Base-by-base conservation (phyloP, 1,140 invertebrate species). In the Stegodyphus dumicola region DNA sequence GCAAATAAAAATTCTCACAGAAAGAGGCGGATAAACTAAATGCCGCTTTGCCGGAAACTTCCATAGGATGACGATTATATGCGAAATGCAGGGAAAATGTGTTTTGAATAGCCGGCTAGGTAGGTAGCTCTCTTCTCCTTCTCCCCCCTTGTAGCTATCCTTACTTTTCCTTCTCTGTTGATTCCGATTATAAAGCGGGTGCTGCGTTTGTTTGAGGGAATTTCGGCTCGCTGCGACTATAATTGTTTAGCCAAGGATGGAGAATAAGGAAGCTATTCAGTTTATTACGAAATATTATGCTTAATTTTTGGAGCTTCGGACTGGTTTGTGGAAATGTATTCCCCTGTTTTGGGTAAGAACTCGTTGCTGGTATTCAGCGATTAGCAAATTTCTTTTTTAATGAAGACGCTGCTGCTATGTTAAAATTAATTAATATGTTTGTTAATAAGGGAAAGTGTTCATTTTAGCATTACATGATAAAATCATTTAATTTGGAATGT, bases 1-100 rank as follows among this genome's bases (percentile, higher is more conserved):
- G 56, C 53, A 74, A 83, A 83, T 83, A 83, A 83, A 83, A 83
- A 83, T 83, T 49, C 17, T 71, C 69, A n/a, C 9, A n/a, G 33
- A 48, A n/a, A n/a, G 60, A 18, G 15, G 9, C 56, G 56, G 56
- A 60, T 60, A 60, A 60, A 75, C 79, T 83, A 83, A 83, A 83
- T 83, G 67, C 48, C 52, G 56, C 66, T 80, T 80, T 69, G 33
- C 67, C 7, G n/a, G 7, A 49, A 78, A 66, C 51, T 70, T 33
- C n/a, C 17, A 49, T 33, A 33, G 33, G 33, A 9, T 18, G n/a
- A 11, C 15, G 78, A 64, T 52, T 53, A 69, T 18, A 9, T 7
- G 48, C 13, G 60, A 18, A 65, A 66, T 77, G 60, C 48, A 56
- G 56, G 4, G 56, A 17, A 78, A 69, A 69, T 53, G 65, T 48